Evolutionary conservation across 1,140 invertebrate species (phyloP), one percentile per base, ranked within the genome.

Genomic region (Ips typographus): DNA sequence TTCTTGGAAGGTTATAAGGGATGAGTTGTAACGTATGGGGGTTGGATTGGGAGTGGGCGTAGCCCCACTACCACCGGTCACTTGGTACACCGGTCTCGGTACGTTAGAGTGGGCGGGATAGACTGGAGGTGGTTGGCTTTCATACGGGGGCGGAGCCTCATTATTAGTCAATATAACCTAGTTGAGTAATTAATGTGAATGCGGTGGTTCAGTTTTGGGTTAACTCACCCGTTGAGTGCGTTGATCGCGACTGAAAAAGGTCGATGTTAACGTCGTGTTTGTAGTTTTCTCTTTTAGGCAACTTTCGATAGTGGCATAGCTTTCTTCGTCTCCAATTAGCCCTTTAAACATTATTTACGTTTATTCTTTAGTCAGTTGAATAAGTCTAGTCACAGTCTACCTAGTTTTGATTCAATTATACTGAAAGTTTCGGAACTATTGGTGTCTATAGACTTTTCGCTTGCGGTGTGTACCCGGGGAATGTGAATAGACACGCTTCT

Each of bases 221-320:
- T 22, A 36, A 65, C 36, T 63, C 44, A 68, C 67, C 4, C 67
- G 40, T 53, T 69, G 71, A 22, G 60, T 70, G 2, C 67, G 7
- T 5, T 64, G 51, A 40, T 52, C 60, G 39, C 56, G 56, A 38
- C 59, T 72, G 37, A 70, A 65, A 3, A 65, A 37, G 2, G 59
- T 59, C 55, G 7, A 40, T 40, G 52, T 59, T 57, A 4, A 39
- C 39, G 3, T 62, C 66, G 22, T 22, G 40, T 42, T 57, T 3
- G 67, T 70, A 2, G 57, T 61, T 66, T 69, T 72, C 39, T 72
- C 71, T 60, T 72, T 72, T 3, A 66, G 22, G 41, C 71, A 72
- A 4, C 47, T 37, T 42, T 72, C 71, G 1, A 70, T 52, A 4
- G 71, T 70, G 5, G 56, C 38, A 41, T 57, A 72, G 38, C 67